Percentiles rank a stretch among this genome's conserved stretches.
phyloP scores from a whole-genome alignment of 2,888 invertebrate species.

The Pheosia tremula region DNA sequence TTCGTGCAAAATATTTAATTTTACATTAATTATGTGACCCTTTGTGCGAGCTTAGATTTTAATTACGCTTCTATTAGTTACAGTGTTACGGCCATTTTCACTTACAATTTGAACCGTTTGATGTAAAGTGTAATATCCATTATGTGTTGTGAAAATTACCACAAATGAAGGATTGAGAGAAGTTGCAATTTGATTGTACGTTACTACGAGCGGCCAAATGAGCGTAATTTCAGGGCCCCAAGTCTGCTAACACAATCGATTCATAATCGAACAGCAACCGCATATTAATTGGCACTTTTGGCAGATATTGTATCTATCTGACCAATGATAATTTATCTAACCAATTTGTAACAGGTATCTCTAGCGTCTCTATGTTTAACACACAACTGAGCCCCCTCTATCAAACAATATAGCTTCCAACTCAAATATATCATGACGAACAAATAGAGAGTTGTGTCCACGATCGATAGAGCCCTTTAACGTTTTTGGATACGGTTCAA shows the following conservation, averaged over 20 bases:
- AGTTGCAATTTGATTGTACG: neutral
- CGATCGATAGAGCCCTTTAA: neutral
- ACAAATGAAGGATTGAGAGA: neutral
- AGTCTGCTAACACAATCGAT: too few relatives aligned
- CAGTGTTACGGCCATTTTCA: neutral
- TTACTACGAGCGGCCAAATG: neutral
- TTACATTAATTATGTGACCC: slow-evolving; percentile 23
- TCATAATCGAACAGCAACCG: too few relatives aligned
- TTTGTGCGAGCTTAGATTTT: slow-evolving; percentile 34
- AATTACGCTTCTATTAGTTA: slow-evolving; percentile 15
- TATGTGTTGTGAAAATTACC: slow-evolving; percentile 1
- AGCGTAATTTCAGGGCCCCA: too few relatives aligned
- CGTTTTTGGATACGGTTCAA: slow-evolving; percentile 15
- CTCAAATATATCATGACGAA: slow-evolving; percentile 44
- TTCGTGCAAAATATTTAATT: slow-evolving; percentile 44
- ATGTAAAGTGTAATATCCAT: slow-evolving; percentile 8
- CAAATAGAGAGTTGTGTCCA: slow-evolving; percentile 23
- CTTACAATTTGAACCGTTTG: slow-evolving; percentile 12
- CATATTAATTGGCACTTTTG: too few relatives aligned
- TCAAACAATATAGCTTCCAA: slow-evolving; percentile 29
- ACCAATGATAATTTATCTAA: slow-evolving; percentile 1
- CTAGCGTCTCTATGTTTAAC: slow-evolving; percentile 17
- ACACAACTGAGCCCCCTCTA: slow-evolving; percentile 13
- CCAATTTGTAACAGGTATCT: slow-evolving; percentile 29
- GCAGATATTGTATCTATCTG: too few relatives aligned